Evolutionary conservation across 2,797 vertebrate genomes (phyloP), one percentile per base, ranked within the genome.

Genomic region (Antennarius maculatus): DNA sequence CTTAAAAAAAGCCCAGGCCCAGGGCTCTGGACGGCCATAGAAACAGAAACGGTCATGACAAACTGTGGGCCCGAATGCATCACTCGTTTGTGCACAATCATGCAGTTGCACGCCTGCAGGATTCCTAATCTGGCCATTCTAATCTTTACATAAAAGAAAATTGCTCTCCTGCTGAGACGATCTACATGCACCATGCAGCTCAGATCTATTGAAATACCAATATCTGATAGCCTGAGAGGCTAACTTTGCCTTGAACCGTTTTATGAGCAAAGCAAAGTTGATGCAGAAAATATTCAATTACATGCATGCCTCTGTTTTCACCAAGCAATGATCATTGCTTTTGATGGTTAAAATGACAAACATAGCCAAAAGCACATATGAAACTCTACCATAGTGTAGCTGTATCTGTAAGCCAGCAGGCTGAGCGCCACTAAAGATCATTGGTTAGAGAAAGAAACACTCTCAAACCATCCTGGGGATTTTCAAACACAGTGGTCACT

Each of bases 1-100:
- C 81, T 82, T 78, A 73, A 77, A 88, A 81, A 87, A 81, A 82
- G 66, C 67, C 46, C 49, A 28, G 54, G 71, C 84, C 69, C 74
- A 51, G 41, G 77, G 87, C 87, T 77, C 61, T 11, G 51, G 67
- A 73, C 76, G 54, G 74, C 70, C 46, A 69, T 61, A 66, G 59
- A 63, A 79, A 79, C 59, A 66, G 59, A 63, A 79, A 79, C 47
- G 59, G 58, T 45, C 57, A 45, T 85, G 80, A 85, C 82, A 82
- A 72, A 82, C 73, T 68, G 61, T 7, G 5, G 56, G 47, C 61
- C 39, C 31, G 52, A 65, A 64, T 71, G 68, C 54, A 70, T 56
- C 46, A 39, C 49, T 57, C 47, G 17, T 60, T 39, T 4, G 39
- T 43, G 56, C 70, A 59, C 56, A 4, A 62, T 76, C 48, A 10